Evolutionary conservation across 2,113 vertebrate species (phyloP), one percentile per base, ranked within the genome.

Genomic region (Scytalopus superciliaris): DNA sequence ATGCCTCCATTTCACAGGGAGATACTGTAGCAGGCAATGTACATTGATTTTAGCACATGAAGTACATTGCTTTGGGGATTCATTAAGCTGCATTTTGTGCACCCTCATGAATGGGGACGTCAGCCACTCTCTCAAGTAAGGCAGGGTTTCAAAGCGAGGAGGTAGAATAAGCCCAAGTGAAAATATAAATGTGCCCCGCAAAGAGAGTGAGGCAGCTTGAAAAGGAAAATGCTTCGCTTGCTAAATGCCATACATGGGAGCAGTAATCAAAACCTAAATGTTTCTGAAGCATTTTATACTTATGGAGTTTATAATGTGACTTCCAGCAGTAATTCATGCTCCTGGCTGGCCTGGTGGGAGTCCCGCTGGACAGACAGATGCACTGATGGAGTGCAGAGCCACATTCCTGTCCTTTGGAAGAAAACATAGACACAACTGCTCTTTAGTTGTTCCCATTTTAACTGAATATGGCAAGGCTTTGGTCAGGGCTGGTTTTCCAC

Each of bases 51-150:
- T 64, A 92, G 95, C 90, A 92, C 90, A 77, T 85, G 84, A 84
- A 94, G 87, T 93, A 85, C 85, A 24, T 92, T 96, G 77, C 76
- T 62, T 57, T 77, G 74, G 88, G 50, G 88, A 88, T 90, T 92
- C 84, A 97, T 95, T 96, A 95, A 95, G 57, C 60, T 97, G 76
- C 39, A 55, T 96, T 97, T 88, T 84, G 90, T 92, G 92, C 78
- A 44, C 60, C 83, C 30, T 19, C 37, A 4, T 89, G 87, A 97
- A 91, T 92, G 90, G 55, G 87, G 60, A 84, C 80, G 82, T 92
- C 79, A 94, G 44, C 56, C 72, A 74, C 79, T 97, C 97, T 94
- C 62, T 47, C 77, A 79, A 94, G 77, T 82, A 57, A 94, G 70
- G 55, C 84, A 64, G 28, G 35, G 45, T 84, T 95, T 93, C 78